These are phyloP conservation scores for Alsophila aescularia DNA, from an alignment of 2,888 invertebrate species.

Conservation along the genomic window DNA sequence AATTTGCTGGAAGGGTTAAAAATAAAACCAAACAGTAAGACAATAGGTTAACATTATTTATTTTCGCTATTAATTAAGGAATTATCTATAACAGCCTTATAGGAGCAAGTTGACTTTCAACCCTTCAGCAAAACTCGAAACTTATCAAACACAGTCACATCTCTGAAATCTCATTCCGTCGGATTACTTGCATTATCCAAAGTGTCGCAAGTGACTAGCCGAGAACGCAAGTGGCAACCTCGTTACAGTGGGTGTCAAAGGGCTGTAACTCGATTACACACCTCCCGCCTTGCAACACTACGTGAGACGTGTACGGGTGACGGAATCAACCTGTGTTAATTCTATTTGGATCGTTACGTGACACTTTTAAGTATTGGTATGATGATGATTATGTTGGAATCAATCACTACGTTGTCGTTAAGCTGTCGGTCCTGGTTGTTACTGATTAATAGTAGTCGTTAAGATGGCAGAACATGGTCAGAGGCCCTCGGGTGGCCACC, in stretches of 20 bases:
- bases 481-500: no score
- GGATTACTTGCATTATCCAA: constrained; percentile 33
- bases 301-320: constrained; percentile 13
- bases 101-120: constrained; percentile 33
- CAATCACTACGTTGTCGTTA: no score
- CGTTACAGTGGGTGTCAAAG: constrained; percentile 81
- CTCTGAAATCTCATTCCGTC: constrained; percentile 23
- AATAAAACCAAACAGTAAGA: no score
- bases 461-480: no score
- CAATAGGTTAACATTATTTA: no score
- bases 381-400: no score
- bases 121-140: background rate
- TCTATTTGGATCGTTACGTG: constrained; percentile 28
- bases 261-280: constrained; percentile 81
- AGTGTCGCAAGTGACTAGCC: constrained; percentile 16
- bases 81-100: background rate
- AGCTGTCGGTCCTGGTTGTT: no score
- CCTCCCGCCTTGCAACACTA: constrained; percentile 41
- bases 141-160: constrained; percentile 37
- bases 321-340: constrained; percentile 25
- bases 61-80: no score
- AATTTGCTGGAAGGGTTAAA: no score
- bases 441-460: no score
- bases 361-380: background rate
- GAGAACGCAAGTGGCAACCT: constrained; percentile 71